Base-by-base conservation (phyloP, 2,113 vertebrate species). In the Myiagra hebetior region DNA sequence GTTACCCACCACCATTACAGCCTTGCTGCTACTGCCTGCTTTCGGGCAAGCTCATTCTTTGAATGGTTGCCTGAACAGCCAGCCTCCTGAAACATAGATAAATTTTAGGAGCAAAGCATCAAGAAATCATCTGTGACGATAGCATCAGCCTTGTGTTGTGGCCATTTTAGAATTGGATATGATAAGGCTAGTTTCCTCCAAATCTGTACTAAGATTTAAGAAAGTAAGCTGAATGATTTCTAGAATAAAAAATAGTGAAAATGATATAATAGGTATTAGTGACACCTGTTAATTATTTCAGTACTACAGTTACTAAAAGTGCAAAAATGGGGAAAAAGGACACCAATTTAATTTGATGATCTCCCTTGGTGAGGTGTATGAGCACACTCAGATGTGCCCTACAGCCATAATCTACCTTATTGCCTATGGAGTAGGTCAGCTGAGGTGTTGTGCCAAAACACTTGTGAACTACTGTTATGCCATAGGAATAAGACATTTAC, bases 51-150 rank as follows among this genome's bases (percentile, higher is more conserved):
- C 50, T 35, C 73, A 8, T 67, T 81, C 39, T 85, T 76, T 62
- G 37, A 81, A 4, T 11, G 7, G 8, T 13, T 84, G 72, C 55
- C 33, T 85, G 28, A 18, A 44, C 41, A 77, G 67, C 59, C 39
- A 77, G 67, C 59, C 39, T 72, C 78, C 89, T 18, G 11, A 92
- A 89, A 80, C 17, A 7, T 4, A 3, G 13, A 19, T 60, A 28
- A 5, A 18, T 41, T 31, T 85, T 62, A 85, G 39, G 27, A 65
- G 13, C 27, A 60, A 72, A 87, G 21, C 41, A n/a, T 77, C 22
- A 10, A 14, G 24, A 44, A 4, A 1, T 44, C 7, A 24, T 50
- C 53, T 3, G 0, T 15, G 11, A 77, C 65, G 22, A n/a, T 7
- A 8, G 6, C 7, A 7, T 67, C 35, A 52, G 17, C 3, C 2